Evolutionary conservation across 1,140 invertebrate species (phyloP).

Genomic region (Zaprionus nigranus): DNA sequence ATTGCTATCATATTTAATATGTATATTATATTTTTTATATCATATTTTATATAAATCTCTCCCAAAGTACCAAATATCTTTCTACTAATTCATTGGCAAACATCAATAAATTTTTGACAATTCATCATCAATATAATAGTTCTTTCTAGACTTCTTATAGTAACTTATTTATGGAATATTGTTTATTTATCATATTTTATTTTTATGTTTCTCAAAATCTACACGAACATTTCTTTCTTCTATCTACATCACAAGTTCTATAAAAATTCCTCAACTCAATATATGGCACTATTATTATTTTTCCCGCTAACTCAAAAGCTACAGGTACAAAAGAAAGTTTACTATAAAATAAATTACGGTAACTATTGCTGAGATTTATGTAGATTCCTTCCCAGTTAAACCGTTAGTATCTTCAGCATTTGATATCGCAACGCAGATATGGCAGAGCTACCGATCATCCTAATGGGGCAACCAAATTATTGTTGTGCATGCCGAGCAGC

Average conservation of each 20-base stretch:
- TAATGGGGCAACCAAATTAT: conserved; percentile 40
- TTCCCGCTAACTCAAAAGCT: neutral
- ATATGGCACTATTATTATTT: neutral
- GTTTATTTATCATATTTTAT: neutral
- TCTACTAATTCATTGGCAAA: too few relatives aligned
- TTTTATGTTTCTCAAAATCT: neutral
- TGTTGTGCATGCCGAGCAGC: conserved; percentile 30
- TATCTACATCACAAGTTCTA: neutral
- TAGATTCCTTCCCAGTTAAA: neutral
- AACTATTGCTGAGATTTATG: neutral
- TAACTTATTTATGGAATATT: too few relatives aligned
- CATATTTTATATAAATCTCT: too few relatives aligned
- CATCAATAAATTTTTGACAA: too few relatives aligned
- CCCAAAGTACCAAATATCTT: too few relatives aligned
- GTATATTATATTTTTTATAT: neutral
- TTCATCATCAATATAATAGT: too few relatives aligned
- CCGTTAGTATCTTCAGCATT: conserved; percentile 5
- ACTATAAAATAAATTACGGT: neutral
- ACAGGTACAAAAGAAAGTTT: neutral
- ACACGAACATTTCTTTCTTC: neutral
- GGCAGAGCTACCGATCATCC: conserved; percentile 41
- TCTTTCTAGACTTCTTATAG: too few relatives aligned
- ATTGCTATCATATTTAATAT: too few relatives aligned
- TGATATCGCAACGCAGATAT: conserved; percentile 42
- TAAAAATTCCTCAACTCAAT: neutral